phyloP scores from a whole-genome alignment of 2,888 invertebrate genomes.

The Chrysodeixis includens region DNA sequence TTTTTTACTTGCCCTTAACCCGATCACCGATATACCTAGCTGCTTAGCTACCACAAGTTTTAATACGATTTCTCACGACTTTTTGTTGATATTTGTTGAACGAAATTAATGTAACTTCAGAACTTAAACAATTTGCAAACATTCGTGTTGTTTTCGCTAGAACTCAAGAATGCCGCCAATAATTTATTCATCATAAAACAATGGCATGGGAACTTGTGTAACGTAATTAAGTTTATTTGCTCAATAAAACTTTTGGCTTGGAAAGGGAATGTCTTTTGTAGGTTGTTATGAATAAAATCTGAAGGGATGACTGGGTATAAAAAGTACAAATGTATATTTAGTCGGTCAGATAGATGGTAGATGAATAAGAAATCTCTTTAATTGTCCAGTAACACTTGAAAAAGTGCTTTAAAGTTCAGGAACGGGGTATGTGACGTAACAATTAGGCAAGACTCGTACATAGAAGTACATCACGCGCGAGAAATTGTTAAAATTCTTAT shows the following conservation, averaged over 20 bases:
- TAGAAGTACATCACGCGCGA: too few species aligned
- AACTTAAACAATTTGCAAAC: constrained; percentile 33
- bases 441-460: too few species aligned
- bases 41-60: constrained; percentile 13
- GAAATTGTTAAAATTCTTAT: too few species aligned
- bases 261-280: not conserved
- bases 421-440: too few species aligned
- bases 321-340: too few species aligned
- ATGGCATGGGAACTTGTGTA: constrained; percentile 14
- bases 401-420: too few species aligned
- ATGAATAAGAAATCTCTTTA: too few species aligned
- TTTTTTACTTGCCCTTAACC: constrained; percentile 10
- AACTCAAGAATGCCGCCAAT: constrained; percentile 28
- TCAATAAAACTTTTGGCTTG: constrained; percentile 11
- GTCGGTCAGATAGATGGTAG: too few species aligned
- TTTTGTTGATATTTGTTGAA: constrained; percentile 33
- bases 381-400: too few species aligned
- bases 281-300: not conserved
- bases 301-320: too few species aligned
- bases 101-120: constrained; percentile 38
- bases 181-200: constrained; percentile 30
- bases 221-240: constrained; percentile 9
- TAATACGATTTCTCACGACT: constrained; percentile 8
- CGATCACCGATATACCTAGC: not conserved
- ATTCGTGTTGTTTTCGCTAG: constrained; percentile 22